Evolutionary conservation across 1,140 invertebrate species (phyloP), one percentile per base, ranked within the genome.

Genomic region (Steinernema khuongi): DNA sequence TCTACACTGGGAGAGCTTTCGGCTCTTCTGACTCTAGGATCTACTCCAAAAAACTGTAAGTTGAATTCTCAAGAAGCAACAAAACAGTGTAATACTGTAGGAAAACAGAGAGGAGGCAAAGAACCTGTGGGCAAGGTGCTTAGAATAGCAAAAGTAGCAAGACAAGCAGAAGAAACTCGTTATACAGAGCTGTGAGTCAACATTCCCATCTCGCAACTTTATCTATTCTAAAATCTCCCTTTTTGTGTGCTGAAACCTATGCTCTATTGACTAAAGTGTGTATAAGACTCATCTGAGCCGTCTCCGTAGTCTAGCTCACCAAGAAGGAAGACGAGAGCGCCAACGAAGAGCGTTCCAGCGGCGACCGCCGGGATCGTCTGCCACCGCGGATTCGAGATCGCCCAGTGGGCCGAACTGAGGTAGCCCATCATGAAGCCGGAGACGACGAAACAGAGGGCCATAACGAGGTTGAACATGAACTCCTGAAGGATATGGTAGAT

Each of bases 361-460:
- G 77, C 76, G 33, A 77, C 30, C 17, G 43, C 32, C 1, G 76
- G 76, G n/a, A 77, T 17, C 1, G 71, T 77, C 31, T 79, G 73
- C 76, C 76, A 77, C 31, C 71, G 50, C 4, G 76, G 76, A 74
- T 77, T 77, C 26, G 36, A 66, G 17, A 73, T 31, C 4, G 70
- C 44, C 76, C 76, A 77, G 66, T 77, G 67, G 22, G 33, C 31
- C 2, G 32, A 44, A 11, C 41, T 33, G 17, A 79, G 44, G 18
- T 79, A 36, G 11, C n/a, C 67, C 76, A 77, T 77, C 19, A 67
- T 41, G 17, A 67, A 33, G 68, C 26, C 33, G 14, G 76, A 70
- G 0, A 79, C 28, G 11, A 79, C 19, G 7, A 77, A 69, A 29
- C 44, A 70, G 28, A 75, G 29, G 26, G 74, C 44, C 19, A 77